phyloP scores from a whole-genome alignment of 2,797 vertebrate genomes.

The Bovichtus variegatus region DNA sequence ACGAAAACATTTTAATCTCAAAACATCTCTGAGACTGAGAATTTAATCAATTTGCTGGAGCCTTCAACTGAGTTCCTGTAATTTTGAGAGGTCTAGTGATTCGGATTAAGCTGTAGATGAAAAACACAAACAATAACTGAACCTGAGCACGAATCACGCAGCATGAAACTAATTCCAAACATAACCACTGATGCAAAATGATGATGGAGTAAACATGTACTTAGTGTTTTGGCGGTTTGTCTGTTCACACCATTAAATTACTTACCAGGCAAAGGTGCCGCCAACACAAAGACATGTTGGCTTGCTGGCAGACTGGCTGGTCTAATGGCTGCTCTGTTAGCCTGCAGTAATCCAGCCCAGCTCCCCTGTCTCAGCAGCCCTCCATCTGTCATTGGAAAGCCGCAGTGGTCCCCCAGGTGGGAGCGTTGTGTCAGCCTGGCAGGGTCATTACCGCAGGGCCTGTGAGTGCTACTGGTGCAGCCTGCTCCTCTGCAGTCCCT shows the following conservation, averaged over 20 bases:
- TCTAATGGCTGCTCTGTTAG: slow-evolving; percentile 72
- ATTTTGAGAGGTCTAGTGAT: slow-evolving; percentile 30
- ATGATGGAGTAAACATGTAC: slow-evolving; percentile 59
- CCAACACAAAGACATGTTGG: slow-evolving; percentile 71
- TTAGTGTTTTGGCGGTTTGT: slow-evolving; percentile 63
- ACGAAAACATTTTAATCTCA: neutral
- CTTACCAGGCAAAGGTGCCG: slow-evolving; percentile 62
- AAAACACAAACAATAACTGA: slow-evolving; percentile 30
- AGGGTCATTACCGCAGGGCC: slow-evolving; percentile 78
- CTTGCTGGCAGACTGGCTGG: slow-evolving; percentile 56
- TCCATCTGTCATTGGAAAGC: slow-evolving; percentile 82
- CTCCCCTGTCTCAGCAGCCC: slow-evolving; percentile 67
- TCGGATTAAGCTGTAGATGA: slow-evolving; percentile 47
- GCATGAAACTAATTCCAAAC: slow-evolving; percentile 49
- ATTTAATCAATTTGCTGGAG: neutral
- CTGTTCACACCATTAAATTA: slow-evolving; percentile 49
- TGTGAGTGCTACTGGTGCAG: slow-evolving; percentile 69
- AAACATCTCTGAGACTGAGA: neutral
- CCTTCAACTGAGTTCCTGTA: neutral
- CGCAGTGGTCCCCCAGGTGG: slow-evolving; percentile 76
- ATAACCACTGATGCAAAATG: slow-evolving; percentile 45
- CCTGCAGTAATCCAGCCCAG: slow-evolving; percentile 72
- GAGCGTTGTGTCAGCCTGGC: slow-evolving; percentile 76
- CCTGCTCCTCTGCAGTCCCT: slow-evolving; percentile 75
- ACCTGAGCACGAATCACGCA: slow-evolving; percentile 23